Evolutionary conservation across 64 coral and sea anemone species (phyloP), one percentile per base, ranked within the genome.

Genomic region (Montipora efflorescens): DNA sequence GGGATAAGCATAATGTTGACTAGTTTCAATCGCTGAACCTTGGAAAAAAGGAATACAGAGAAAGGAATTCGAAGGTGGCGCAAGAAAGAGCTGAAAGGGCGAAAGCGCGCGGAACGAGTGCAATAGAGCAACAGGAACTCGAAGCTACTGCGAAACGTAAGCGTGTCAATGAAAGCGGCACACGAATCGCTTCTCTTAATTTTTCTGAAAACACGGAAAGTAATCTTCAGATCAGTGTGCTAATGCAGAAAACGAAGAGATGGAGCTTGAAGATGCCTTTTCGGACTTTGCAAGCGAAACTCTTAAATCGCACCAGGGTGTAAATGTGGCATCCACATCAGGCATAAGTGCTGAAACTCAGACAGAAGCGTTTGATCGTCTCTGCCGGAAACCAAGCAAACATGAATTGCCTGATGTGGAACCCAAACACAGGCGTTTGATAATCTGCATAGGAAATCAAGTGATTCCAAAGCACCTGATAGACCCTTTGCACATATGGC

Each of bases 1-100:
- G 91, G 81, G 79, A 92, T 8, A 78, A 84, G n/a, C 81, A 83
- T 20, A 71, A 92, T 74, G 79, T 92, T 22, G 72, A 87, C 43
- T 92, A 72, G 81, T 20, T 87, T 62, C 80, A 71, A 76, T 67
- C 20, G 15, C 28, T 84, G 10, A 23, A 92, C 73, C 79, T 92
- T 2, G 80, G 71, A 13, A 75, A 92, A 74, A 92, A 84, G 36
- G 59, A 16, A 78, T 78, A 79, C 48, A 79, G 48, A 79, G 47
- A 79, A 1, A 79, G 49, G 49, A 79, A 55, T 47, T 58, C 6
- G 5, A 55, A 58, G 77, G 47, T 47, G 47, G 16, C 4, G 16
- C 44, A 47, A 52, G 77, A 79, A 79, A n/a, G 48, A 1, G 50
- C 77, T 55, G 16, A 79, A 79, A 79, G 77, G 22, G 77, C 48